Conservation (phyloP, 2,797 vertebrate genomes). For the Notolabrus celidotus region DNA sequence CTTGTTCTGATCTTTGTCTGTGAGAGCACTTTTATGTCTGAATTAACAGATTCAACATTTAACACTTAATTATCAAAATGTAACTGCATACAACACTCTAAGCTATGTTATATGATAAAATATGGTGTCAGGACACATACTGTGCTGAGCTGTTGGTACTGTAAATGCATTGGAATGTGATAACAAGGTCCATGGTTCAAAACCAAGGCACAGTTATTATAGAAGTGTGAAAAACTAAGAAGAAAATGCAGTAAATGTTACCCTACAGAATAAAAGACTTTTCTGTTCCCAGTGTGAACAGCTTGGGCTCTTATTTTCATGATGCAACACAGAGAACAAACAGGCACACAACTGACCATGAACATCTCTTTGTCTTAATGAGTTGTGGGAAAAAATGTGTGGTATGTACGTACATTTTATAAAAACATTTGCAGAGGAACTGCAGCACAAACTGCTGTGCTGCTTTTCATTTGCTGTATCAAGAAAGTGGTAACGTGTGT, state of each 20-base stretch:
- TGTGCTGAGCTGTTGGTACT: conserved; percentile 27
- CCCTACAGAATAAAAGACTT: conserved; percentile 24
- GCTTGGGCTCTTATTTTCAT: conserved; percentile 22
- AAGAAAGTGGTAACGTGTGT: conserved; percentile 18
- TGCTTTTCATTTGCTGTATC: conserved; percentile 28
- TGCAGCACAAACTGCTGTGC: conserved; percentile 22
- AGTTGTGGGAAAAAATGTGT: conserved; percentile 50
- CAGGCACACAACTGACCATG: conserved; percentile 41
- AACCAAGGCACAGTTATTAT: conserved; percentile 2
- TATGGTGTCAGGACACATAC: conserved; percentile 27
- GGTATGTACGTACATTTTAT: conserved; percentile 31
- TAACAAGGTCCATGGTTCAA: conserved; percentile 40
- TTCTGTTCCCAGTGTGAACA: conserved; percentile 22
- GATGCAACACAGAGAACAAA: conserved; percentile 36
- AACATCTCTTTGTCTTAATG: conserved; percentile 54
- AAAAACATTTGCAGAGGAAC: conserved; percentile 16
- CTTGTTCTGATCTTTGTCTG: not conserved
- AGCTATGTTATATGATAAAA: conserved; percentile 24
- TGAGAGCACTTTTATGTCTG: too few species aligned
- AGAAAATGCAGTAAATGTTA: conserved; percentile 24
- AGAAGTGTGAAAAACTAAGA: conserved; percentile 17
- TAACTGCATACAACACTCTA: conserved; percentile 5
- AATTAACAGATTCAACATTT: conserved; percentile 23
- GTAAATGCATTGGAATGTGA: conserved; percentile 24
- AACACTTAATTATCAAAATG: conserved; percentile 52